These are phyloP conservation scores for Apamea sordens DNA, from an alignment of 2,888 invertebrate species.

Conservation along the genomic window DNA sequence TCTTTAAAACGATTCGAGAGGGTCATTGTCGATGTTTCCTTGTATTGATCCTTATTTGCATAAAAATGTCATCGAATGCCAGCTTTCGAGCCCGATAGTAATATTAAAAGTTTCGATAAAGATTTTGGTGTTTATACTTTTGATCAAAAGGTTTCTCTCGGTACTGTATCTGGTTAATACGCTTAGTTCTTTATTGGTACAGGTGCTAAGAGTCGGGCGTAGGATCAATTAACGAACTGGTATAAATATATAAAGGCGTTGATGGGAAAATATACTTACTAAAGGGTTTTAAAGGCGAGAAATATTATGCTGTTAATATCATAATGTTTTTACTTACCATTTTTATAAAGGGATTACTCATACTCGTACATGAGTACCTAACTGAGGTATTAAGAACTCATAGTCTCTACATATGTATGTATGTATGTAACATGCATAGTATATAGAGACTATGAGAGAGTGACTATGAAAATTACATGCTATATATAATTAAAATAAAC, in stretches of 20 bases:
- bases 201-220: conserved; percentile 42
- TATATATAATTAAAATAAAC: background rate
- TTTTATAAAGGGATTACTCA: background rate
- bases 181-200: conserved; percentile 56
- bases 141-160: conserved; percentile 40
- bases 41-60: conserved; percentile 77
- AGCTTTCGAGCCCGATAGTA: conserved; percentile 64
- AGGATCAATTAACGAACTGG: conserved; percentile 54
- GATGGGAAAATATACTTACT: conserved; percentile 23
- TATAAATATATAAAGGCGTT: conserved; percentile 42
- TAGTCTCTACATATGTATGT: no score
- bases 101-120: conserved; percentile 68
- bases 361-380: background rate
- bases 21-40: conserved; percentile 75
- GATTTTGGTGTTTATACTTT: conserved; percentile 54
- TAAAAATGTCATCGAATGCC: conserved; percentile 77
- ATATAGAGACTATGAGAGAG: background rate
- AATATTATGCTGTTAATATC: conserved; percentile 6
- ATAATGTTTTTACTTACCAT: background rate
- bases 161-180: conserved; percentile 54
- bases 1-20: conserved; percentile 76
- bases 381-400: no score
- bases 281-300: conserved; percentile 32
- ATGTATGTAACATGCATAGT: background rate
- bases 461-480: background rate